Evolutionary conservation across 1,140 invertebrate genomes (phyloP).

Genomic region (Manduca sexta): DNA sequence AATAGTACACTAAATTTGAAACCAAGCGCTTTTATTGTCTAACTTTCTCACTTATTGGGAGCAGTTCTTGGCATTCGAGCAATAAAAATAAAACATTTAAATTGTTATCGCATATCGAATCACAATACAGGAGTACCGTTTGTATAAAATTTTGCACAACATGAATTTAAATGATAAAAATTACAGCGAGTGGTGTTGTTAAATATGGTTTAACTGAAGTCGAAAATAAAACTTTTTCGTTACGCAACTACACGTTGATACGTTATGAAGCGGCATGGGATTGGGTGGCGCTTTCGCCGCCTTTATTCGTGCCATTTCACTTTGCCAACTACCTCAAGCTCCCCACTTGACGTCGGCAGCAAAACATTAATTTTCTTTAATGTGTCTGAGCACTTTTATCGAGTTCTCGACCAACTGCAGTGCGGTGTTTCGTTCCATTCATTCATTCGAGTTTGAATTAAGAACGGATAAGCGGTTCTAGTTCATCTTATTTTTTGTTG

Average conservation of each 20-base stretch:
- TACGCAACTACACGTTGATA: background rate
- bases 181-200: constrained; percentile 25
- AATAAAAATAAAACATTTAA: constrained; percentile 22
- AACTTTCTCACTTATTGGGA: constrained; percentile 14
- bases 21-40: constrained; percentile 13
- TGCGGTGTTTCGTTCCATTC: constrained; percentile 67
- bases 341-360: constrained; percentile 61
- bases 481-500: constrained; percentile 53
- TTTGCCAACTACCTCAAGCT: constrained; percentile 62
- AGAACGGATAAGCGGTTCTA: constrained; percentile 56
- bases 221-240: background rate
- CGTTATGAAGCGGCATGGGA: background rate
- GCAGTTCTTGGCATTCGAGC: constrained; percentile 12
- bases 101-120: constrained; percentile 18
- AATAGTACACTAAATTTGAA: constrained; percentile 10
- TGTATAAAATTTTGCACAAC: constrained; percentile 26
- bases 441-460: constrained; percentile 61
- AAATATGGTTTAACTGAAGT: constrained; percentile 31
- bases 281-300: constrained; percentile 9
- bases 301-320: constrained; percentile 63
- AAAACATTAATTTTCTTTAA: constrained; percentile 73
- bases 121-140: constrained; percentile 6
- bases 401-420: constrained; percentile 53
- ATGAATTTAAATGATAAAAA: constrained; percentile 26
- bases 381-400: constrained; percentile 68